These are phyloP conservation scores for Anguilla marmorata DNA, from an alignment of 2,797 vertebrate genomes.

Conservation along the genomic window DNA sequence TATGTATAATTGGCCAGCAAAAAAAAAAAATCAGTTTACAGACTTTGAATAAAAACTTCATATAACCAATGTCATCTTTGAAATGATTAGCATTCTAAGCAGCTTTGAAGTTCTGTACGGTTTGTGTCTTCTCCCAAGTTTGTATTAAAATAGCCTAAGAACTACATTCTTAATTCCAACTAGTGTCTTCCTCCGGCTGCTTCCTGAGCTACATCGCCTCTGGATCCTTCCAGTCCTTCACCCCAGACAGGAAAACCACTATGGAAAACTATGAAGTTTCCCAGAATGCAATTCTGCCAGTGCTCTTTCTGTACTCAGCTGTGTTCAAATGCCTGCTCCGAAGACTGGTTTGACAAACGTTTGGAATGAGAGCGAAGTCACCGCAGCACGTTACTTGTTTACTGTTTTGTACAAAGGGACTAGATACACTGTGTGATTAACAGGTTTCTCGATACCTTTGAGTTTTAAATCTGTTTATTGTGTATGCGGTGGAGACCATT, in stretches of 20 bases:
- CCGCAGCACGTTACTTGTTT: neutral
- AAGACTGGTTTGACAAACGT: neutral
- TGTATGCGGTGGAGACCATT: constrained; percentile 15
- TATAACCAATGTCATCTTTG: neutral
- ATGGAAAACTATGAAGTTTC: neutral
- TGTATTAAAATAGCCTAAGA: neutral
- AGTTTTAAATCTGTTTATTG: constrained; percentile 21
- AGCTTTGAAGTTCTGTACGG: neutral
- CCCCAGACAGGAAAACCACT: neutral
- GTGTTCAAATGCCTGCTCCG: neutral
- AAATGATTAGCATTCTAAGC: neutral
- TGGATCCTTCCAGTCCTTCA: neutral
- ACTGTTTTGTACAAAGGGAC: neutral
- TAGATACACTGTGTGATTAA: constrained; percentile 1
- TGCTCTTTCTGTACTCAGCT: neutral
- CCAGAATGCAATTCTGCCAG: neutral
- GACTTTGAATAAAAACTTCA: neutral
- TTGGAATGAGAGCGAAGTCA: neutral
- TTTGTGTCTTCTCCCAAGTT: neutral
- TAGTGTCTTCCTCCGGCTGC: neutral
- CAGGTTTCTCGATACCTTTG: constrained; percentile 3
- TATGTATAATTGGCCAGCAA: neutral
- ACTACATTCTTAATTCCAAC: neutral
- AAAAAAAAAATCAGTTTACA: neutral
- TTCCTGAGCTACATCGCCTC: neutral